Conservation (phyloP, 1,140 invertebrate species). For the Hypothenemus hampei region DNA sequence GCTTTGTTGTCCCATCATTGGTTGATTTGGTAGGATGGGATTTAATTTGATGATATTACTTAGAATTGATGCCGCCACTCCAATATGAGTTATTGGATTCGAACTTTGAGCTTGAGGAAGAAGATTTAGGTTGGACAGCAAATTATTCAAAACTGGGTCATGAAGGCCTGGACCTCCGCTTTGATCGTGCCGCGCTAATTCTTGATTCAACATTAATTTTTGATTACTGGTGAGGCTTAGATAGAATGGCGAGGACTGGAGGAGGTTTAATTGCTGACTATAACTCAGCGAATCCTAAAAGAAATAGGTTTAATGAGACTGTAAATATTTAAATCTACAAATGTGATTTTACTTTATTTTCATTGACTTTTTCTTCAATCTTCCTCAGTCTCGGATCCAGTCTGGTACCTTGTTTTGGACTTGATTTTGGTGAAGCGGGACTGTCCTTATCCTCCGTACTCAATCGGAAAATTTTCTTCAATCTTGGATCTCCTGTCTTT, state of each 20-base stretch:
- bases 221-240: slow-evolving; percentile 60
- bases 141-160: slow-evolving; percentile 49
- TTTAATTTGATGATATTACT: slow-evolving; percentile 35
- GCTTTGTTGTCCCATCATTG: slow-evolving; percentile 35
- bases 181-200: slow-evolving; percentile 41
- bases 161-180: slow-evolving; percentile 28
- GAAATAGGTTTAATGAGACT: not conserved
- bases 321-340: not conserved
- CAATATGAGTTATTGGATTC: slow-evolving; percentile 20
- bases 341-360: slow-evolving; percentile 6
- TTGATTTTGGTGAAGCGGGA: slow-evolving; percentile 50
- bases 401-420: slow-evolving; percentile 22
- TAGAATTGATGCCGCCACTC: slow-evolving; percentile 34
- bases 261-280: slow-evolving; percentile 52
- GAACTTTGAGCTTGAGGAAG: slow-evolving; percentile 19
- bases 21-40: slow-evolving; percentile 20
- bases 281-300: slow-evolving; percentile 38
- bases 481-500: slow-evolving; percentile 63
- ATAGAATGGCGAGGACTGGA: slow-evolving; percentile 61
- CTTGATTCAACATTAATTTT: slow-evolving; percentile 62
- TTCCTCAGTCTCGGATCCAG: slow-evolving; percentile 33
- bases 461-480: slow-evolving; percentile 67
- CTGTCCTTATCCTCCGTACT: slow-evolving; percentile 51
- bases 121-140: slow-evolving; percentile 52
- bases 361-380: slow-evolving; percentile 31